Conservation (phyloP, 2,888 invertebrate genomes). For the Pecten maximus region DNA sequence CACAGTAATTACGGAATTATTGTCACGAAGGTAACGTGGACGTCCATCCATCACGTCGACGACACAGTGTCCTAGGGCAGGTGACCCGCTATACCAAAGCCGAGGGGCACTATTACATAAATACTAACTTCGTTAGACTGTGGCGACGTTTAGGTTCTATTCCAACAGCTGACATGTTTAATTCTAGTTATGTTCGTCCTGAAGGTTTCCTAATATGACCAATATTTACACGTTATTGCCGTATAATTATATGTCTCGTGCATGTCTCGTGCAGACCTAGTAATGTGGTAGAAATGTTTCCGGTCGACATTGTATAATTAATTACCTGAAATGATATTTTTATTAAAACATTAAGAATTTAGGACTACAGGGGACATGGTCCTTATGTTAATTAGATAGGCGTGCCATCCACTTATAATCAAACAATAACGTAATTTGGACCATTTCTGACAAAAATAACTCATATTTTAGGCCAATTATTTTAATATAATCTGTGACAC, state of each 20-base stretch:
- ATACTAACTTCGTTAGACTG: too few species aligned
- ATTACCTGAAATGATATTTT: background rate
- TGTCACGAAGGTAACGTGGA: background rate
- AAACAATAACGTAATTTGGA: background rate
- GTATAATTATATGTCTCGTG: background rate
- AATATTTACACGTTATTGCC: background rate
- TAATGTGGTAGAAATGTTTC: background rate
- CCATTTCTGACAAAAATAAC: background rate
- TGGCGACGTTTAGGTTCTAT: background rate
- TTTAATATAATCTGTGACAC: background rate
- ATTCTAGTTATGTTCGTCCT: background rate
- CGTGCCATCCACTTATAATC: background rate
- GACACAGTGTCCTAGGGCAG: background rate
- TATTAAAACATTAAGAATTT: constrained; percentile 29
- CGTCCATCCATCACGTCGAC: background rate
- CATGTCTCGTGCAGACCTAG: background rate
- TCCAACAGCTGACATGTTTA: background rate
- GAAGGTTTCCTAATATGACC: background rate
- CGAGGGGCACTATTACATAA: background rate
- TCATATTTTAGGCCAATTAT: background rate
- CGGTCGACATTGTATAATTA: background rate
- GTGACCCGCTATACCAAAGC: background rate
- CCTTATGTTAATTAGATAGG: background rate
- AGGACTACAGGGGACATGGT: background rate
- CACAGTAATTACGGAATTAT: background rate